Evolutionary conservation across 2,888 invertebrate genomes (phyloP), one percentile per base, ranked within the genome.

Genomic region (Apodemia duryi): DNA sequence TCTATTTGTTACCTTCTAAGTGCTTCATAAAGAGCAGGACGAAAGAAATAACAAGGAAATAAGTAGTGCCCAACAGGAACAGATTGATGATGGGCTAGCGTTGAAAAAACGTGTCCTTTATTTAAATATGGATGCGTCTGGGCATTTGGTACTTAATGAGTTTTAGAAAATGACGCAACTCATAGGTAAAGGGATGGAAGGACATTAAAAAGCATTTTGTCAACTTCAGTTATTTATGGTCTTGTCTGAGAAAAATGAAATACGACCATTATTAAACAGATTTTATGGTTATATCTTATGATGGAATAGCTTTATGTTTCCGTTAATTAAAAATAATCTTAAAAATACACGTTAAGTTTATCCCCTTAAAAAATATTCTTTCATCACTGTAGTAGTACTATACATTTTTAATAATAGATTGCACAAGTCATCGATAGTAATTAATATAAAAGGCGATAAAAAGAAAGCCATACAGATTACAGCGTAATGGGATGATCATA

Each of bases 191-290:
- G 75, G 65, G 77, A 80, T 75, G 82, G 70, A 78, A 74, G 78
- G 77, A 80, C 83, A 88, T 90, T 89, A 88, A 88, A 88, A 83
- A 86, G 81, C 84, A 84, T 86, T 91, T 90, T 91, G 90, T 91
- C 90, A 88, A 82, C 83, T 81, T 80, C 74, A 76, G 76, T 85
- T 82, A 89, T 87, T 89, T 89, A 89, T 84, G 79, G 74, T 70
- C 73, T 77, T 68, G 67, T 81, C 80, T 84, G 81, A 79, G 79
- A 74, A 75, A 75, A 77, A 84, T 82, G 83, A 82, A 76, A 78
- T 81, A 83, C 81, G 79, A 70, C 69, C 66, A 76, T 76, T 82
- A 86, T 85, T 83, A 84, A 81, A 72, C 74, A 73, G 72, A 74
- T 81, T 84, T 86, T 85, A 88, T 81, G 82, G 82, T 54, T 73